A percentile compares a stretch with the other conserved stretches of the same genome.
Conservation (phyloP, 1,140 invertebrate genomes). For the Drosophila sulfurigaster region DNA sequence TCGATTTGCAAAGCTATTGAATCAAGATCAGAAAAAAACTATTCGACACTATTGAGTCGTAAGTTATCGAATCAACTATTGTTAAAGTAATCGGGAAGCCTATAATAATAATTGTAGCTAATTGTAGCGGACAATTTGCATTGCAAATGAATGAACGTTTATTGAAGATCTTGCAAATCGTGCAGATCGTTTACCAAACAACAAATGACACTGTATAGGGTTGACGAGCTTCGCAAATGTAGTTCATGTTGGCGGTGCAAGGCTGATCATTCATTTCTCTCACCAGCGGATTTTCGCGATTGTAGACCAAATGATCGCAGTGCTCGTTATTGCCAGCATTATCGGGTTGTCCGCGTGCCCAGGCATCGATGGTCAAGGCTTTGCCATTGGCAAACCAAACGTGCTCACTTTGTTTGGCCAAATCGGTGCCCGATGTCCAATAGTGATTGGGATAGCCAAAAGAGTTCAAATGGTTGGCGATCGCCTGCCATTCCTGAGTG, state of each 20-base stretch:
- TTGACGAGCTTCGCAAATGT: constrained; percentile 2
- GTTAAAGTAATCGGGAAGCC: no score
- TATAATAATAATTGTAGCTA: no score
- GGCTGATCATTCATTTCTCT: neutral
- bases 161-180: no score
- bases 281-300: neutral
- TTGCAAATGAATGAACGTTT: no score
- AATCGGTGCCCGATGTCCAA: constrained; percentile 7
- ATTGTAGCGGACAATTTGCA: no score
- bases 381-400: constrained; percentile 1
- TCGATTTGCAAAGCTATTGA: no score
- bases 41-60: no score
- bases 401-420: neutral
- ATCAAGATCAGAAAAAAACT: no score
- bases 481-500: neutral
- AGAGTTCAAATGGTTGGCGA: neutral
- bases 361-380: neutral
- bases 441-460: neutral
- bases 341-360: constrained; percentile 1
- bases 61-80: no score
- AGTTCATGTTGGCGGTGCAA: neutral
- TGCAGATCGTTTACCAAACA: constrained; percentile 8
- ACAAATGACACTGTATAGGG: constrained; percentile 1
- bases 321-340: neutral
- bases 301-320: neutral